Conservation (phyloP, 1,140 invertebrate species). For the Bombus superbus region DNA sequence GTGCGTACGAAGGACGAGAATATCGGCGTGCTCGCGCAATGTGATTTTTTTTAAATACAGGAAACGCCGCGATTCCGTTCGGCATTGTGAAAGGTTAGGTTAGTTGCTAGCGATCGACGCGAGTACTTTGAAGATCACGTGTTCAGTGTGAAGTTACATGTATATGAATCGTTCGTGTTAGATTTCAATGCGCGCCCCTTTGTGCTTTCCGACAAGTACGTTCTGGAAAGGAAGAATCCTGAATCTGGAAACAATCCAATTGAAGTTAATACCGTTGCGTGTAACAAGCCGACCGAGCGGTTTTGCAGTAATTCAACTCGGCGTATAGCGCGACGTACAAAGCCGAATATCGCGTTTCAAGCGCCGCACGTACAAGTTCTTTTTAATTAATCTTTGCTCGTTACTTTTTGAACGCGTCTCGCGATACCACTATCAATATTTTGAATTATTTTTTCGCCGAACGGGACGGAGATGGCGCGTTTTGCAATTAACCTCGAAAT, state of each 20-base stretch:
- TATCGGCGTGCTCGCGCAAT: neutral
- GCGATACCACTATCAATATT: neutral
- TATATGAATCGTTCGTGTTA: neutral
- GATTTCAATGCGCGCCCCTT: neutral
- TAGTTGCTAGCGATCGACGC: no score
- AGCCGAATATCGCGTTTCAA: neutral
- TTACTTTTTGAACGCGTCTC: no score
- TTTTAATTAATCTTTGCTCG: neutral
- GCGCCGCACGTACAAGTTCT: neutral
- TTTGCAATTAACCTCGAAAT: no score
- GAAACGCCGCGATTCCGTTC: neutral
- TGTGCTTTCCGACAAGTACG: neutral
- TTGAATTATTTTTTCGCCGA: neutral
- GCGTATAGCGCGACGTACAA: neutral
- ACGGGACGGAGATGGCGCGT: no score
- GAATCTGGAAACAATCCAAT: neutral
- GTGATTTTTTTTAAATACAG: neutral
- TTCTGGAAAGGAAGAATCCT: neutral
- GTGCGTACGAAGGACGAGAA: neutral
- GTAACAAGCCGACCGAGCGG: neutral
- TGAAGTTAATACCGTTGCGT: neutral
- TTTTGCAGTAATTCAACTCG: slow-evolving; percentile 8
- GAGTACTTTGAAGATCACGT: slow-evolving; percentile 14
- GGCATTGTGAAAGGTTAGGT: neutral
- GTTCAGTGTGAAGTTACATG: slow-evolving; percentile 10